phyloP scores from a whole-genome alignment of 2,797 vertebrate species.

The Rhodeus uyekii region DNA sequence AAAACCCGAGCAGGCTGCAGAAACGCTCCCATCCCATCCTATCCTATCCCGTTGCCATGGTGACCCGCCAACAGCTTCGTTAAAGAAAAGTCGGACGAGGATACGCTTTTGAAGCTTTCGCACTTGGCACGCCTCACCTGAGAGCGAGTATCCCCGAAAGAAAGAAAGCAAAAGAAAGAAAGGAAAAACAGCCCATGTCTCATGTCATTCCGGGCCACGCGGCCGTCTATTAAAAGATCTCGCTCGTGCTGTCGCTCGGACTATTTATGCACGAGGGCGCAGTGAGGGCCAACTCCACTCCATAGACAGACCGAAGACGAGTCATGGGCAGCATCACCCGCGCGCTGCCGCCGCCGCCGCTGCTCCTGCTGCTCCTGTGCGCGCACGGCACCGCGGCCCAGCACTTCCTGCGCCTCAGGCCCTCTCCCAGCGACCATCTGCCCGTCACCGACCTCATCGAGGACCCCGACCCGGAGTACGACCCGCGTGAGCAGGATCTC shows the following conservation, averaged over 20 bases:
- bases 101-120: neutral
- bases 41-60: slow-evolving; percentile 89
- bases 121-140: slow-evolving; percentile 25
- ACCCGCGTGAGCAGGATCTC: slow-evolving; percentile 91
- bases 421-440: slow-evolving; percentile 87
- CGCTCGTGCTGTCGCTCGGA: slow-evolving; percentile 81
- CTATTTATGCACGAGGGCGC: slow-evolving; percentile 82
- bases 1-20: slow-evolving; percentile 65
- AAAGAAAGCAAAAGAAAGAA: neutral
- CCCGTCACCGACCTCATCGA: slow-evolving; percentile 86
- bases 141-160: slow-evolving; percentile 12
- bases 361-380: slow-evolving; percentile 78
- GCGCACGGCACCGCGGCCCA: slow-evolving; percentile 79
- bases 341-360: slow-evolving; percentile 75
- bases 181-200: slow-evolving; percentile 61
- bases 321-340: slow-evolving; percentile 42
- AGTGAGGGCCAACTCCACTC: slow-evolving; percentile 54
- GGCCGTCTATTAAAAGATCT: slow-evolving; percentile 88
- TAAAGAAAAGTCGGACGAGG: slow-evolving; percentile 48
- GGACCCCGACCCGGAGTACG: slow-evolving; percentile 89
- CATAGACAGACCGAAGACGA: slow-evolving; percentile 17
- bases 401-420: slow-evolving; percentile 85
- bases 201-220: slow-evolving; percentile 77
- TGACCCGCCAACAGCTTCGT: slow-evolving; percentile 81
- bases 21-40: slow-evolving; percentile 76